A percentile compares a stretch with the other conserved stretches of the same genome.
These are phyloP conservation scores for Zaprionus bogoriensis DNA, from an alignment of 2,888 invertebrate genomes.

Conservation along the genomic window DNA sequence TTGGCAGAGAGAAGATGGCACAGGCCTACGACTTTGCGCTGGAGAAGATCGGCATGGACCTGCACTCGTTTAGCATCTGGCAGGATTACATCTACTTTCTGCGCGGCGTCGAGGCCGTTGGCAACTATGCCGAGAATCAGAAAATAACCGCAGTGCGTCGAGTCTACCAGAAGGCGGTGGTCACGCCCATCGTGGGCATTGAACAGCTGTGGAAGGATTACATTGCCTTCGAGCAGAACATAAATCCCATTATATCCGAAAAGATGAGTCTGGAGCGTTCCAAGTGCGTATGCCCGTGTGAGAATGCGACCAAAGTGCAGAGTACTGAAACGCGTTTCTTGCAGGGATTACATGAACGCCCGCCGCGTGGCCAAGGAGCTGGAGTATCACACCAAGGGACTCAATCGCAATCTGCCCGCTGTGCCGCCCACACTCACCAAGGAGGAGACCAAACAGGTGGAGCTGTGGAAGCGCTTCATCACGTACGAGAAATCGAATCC, in stretches of 20 bases:
- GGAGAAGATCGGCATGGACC: constrained; percentile 99
- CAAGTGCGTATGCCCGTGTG: constrained; percentile 79
- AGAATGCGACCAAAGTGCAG: background rate
- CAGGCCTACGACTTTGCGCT: constrained; percentile 99
- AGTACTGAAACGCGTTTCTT: background rate
- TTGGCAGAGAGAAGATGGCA: constrained; percentile 97
- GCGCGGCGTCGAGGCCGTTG: constrained; percentile 97
- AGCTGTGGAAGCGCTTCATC: constrained; percentile 99
- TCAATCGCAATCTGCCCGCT: constrained; percentile 97
- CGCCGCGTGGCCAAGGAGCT: constrained; percentile 97
- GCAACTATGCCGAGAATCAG: constrained; percentile 99
- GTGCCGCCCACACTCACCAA: constrained; percentile 96
- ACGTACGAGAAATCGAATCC: constrained; percentile 99
- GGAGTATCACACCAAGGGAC: constrained; percentile 96
- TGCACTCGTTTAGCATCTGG: constrained; percentile 98
- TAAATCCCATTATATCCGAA: constrained; percentile 91
- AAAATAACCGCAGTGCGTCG: constrained; percentile 99
- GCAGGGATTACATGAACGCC: constrained; percentile 98
- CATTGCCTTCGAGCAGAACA: constrained; percentile 96
- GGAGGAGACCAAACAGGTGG: constrained; percentile 97
- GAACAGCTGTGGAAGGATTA: constrained; percentile 99
- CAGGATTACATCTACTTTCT: constrained; percentile 98
- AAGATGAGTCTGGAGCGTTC: constrained; percentile 98
- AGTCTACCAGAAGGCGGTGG: constrained; percentile 97
- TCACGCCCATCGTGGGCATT: constrained; percentile 98